Evolutionary conservation across 2,113 vertebrate species (phyloP), one percentile per base, ranked within the genome.

Genomic region (Catagonus wagneri): DNA sequence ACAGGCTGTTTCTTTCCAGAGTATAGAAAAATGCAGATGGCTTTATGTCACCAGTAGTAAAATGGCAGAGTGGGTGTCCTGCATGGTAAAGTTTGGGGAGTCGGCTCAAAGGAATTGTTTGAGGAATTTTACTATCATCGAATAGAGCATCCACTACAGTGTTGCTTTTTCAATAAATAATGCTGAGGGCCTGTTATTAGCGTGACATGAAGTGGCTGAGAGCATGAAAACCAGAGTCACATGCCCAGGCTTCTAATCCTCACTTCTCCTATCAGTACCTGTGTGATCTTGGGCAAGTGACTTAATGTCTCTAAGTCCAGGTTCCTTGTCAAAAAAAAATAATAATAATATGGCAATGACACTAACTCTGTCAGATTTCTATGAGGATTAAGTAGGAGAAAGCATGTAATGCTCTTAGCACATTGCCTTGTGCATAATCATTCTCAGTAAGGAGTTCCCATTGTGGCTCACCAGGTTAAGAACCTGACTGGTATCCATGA

Each of bases 111-210:
- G 34, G 27, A 75, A 36, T 16, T 29, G 16, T 54, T 29, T 36
- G 6, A 39, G 12, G 27, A n/a, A 44, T 13, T 65, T 4, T 2
- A 1, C 50, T 16, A 1, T 78, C 13, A 16, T 19, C 15, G 7
- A 6, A 11, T 15, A 0, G 0, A 63, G 22, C 74, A 44, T 56
- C 39, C 36, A 23, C 8, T 17, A 1, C 8, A 29, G 20, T 39
- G 12, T 76, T 74, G 20, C 44, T 61, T 10, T 75, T 27, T 8
- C 3, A 10, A 4, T 44, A 60, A 69, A 2, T 58, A 25, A 25
- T 39, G 2, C 71, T 50, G 4, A 36, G 7, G 25, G 13, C 12
- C 61, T 89, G 11, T 36, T 32, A 2, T 2, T 0, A 1, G 0
- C 50, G 1, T 56, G 32, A 74, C 32, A 11, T 6, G 2, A 50